Evolutionary conservation across 1,140 invertebrate genomes (phyloP).

Genomic region (Calephelis virginiensis): DNA sequence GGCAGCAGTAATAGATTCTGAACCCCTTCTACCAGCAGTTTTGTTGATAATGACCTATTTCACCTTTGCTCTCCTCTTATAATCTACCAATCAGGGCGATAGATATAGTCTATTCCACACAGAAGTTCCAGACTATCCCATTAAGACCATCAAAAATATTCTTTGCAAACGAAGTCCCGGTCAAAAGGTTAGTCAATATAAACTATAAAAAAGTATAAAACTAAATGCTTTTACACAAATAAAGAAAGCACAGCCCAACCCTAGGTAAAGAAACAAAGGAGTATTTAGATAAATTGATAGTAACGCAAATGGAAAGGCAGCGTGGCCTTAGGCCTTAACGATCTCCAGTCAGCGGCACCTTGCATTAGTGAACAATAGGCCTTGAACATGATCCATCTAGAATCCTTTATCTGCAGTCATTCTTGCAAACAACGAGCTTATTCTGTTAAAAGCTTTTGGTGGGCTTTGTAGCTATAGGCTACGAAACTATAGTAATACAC

Average conservation of each 20-base stretch:
- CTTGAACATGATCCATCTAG: constrained; percentile 52
- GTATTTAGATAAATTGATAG: constrained; percentile 49
- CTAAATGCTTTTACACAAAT: constrained; percentile 15
- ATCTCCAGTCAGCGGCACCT: constrained; percentile 53
- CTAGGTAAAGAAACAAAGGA: constrained; percentile 37
- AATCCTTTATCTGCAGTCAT: constrained; percentile 62
- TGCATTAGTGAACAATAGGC: constrained; percentile 67
- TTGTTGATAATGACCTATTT: too few relatives aligned
- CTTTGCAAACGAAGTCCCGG: too few relatives aligned
- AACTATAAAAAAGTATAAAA: too few relatives aligned
- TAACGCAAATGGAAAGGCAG: constrained; percentile 50
- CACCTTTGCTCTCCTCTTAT: too few relatives aligned
- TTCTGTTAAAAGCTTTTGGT: constrained; percentile 57
- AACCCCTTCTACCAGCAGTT: too few relatives aligned
- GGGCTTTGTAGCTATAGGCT: constrained; percentile 25
- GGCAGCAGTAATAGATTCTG: too few relatives aligned
- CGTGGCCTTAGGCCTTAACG: constrained; percentile 57
- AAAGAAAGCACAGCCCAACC: constrained; percentile 21
- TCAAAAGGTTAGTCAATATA: too few relatives aligned
- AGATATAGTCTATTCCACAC: too few relatives aligned
- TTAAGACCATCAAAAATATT: too few relatives aligned
- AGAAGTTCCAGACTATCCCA: too few relatives aligned
- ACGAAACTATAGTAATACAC: background rate
- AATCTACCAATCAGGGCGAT: too few relatives aligned
- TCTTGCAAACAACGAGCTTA: constrained; percentile 65